Evolutionary conservation across 2,797 vertebrate species (phyloP).

Genomic region (Pteropus rufus): DNA sequence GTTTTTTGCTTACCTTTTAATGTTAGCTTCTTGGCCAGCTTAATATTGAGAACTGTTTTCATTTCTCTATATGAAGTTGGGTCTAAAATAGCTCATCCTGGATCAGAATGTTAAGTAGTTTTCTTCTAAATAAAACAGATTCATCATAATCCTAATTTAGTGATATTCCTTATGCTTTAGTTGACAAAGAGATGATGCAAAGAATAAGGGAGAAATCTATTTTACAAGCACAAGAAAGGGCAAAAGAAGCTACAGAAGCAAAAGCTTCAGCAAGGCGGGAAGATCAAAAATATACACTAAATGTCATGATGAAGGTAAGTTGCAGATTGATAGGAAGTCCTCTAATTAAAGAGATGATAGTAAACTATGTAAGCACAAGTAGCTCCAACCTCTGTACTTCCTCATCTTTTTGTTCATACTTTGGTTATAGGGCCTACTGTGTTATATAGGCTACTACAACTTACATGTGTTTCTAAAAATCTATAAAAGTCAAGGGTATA

Average conservation of each 20-base stretch:
- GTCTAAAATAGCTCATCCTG: background rate
- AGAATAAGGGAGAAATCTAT: conserved; percentile 87
- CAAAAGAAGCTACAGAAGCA: conserved; percentile 81
- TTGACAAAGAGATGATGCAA: conserved; percentile 85
- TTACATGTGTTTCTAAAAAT: conserved; percentile 5
- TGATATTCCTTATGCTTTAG: conserved; percentile 79
- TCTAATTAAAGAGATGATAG: background rate
- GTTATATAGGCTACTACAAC: background rate
- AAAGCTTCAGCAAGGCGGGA: conserved; percentile 83
- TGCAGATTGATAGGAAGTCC: background rate
- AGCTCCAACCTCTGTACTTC: background rate
- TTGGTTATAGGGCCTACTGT: background rate
- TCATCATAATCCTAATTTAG: background rate
- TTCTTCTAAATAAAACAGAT: conserved; percentile 8
- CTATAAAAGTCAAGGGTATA: background rate
- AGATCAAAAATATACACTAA: conserved; percentile 89
- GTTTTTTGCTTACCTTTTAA: background rate
- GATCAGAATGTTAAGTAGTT: background rate
- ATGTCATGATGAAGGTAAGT: conserved; percentile 91
- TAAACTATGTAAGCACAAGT: background rate
- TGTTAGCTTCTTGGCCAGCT: conserved; percentile 2
- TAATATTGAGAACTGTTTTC: background rate
- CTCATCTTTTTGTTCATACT: background rate
- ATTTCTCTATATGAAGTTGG: background rate
- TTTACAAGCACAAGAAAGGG: conserved; percentile 86